phyloP scores from a whole-genome alignment of 2,113 vertebrate species.

The Lophura nycthemera region DNA sequence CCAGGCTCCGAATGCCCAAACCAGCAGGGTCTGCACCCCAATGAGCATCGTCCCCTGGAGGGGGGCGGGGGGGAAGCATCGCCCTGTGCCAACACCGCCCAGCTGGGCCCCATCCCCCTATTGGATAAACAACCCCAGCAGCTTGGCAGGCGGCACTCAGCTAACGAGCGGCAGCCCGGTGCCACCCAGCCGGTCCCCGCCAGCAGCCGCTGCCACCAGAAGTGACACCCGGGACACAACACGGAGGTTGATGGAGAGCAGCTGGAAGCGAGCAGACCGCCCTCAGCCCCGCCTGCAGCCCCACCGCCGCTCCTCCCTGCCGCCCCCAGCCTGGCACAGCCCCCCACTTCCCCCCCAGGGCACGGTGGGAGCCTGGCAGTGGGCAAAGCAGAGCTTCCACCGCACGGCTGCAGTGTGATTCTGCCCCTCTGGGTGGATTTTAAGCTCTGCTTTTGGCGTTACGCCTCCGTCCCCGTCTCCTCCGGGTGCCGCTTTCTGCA shows the following conservation, averaged over 20 bases:
- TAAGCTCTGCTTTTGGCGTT: constrained; percentile 64
- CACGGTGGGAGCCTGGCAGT: rapidly evolving
- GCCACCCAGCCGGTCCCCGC: not conserved
- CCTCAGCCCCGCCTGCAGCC: not conserved
- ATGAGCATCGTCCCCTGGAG: rapidly evolving
- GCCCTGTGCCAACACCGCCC: rapidly evolving
- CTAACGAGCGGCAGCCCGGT: not conserved
- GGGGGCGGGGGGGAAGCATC: not conserved
- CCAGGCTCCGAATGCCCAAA: not conserved
- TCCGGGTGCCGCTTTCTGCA: constrained; percentile 23
- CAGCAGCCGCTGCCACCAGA: constrained; percentile 23
- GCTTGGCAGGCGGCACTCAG: not conserved
- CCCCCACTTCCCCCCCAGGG: not conserved
- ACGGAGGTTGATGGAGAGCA: not conserved
- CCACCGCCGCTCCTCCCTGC: not conserved
- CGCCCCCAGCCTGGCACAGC: not conserved
- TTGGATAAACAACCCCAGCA: not conserved
- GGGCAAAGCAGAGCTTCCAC: not conserved
- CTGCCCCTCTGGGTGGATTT: constrained; percentile 53
- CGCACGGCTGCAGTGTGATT: constrained; percentile 38
- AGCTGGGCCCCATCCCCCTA: not conserved
- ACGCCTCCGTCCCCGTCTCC: constrained; percentile 10
- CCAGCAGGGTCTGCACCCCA: not conserved
- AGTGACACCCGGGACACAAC: not conserved
- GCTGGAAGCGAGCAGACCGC: constrained; percentile 19